Conservation (phyloP, 1,140 invertebrate genomes). For the Drosophila parvula region DNA sequence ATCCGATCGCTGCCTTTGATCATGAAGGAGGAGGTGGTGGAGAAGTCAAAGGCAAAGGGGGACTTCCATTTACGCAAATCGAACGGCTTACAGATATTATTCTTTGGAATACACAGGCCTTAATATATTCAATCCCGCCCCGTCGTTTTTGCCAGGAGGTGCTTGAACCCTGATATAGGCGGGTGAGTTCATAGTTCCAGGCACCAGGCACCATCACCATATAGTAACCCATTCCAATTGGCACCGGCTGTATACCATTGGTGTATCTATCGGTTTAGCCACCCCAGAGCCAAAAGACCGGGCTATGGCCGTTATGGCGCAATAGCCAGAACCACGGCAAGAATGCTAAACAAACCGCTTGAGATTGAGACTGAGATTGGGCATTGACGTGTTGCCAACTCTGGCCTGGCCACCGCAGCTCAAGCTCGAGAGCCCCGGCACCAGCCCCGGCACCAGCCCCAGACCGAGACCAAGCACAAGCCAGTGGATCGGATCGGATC, state of each 20-base stretch:
- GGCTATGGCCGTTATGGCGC: conserved; percentile 56
- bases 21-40: conserved; percentile 15
- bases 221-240: conserved; percentile 5
- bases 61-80: conserved; percentile 68
- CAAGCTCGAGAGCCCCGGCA: background rate
- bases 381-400: conserved; percentile 57
- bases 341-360: conserved; percentile 72
- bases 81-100: conserved; percentile 18
- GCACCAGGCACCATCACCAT: background rate
- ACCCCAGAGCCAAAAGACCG: conserved; percentile 8
- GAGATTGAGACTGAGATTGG: conserved; percentile 34
- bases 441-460: background rate
- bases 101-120: conserved; percentile 19
- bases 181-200: conserved; percentile 22
- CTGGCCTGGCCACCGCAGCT: conserved; percentile 27
- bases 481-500: conserved; percentile 13
- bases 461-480: conserved; percentile 1
- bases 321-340: conserved; percentile 58
- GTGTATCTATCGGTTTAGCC: background rate
- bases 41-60: too few relatives aligned
- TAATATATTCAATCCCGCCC: conserved; percentile 55
- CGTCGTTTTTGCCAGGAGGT: conserved; percentile 19
- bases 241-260: background rate
- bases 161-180: conserved; percentile 24
- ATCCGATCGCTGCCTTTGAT: conserved; percentile 51